A percentile compares a stretch with the other conserved stretches of the same genome.
phyloP scores from a whole-genome alignment of 2,888 invertebrate species.

The Ischnus inquisitorius region DNA sequence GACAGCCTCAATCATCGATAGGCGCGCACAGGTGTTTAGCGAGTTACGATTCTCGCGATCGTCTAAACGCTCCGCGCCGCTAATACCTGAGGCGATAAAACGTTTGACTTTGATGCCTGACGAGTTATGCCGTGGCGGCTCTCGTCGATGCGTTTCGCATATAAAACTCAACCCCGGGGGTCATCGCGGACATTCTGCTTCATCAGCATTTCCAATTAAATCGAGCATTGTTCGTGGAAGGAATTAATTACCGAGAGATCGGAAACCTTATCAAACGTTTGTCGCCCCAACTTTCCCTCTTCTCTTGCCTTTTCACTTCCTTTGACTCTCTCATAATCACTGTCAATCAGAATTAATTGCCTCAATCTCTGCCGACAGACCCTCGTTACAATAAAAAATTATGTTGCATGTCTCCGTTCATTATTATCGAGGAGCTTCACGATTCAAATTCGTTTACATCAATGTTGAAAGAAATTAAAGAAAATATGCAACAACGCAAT shows the following conservation, averaged over 20 bases:
- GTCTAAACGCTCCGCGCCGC: background rate
- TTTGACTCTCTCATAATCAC: constrained; percentile 49
- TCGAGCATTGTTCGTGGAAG: constrained; percentile 36
- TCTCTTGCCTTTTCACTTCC: constrained; percentile 2
- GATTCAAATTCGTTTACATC: constrained; percentile 34
- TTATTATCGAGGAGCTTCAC: constrained; percentile 39
- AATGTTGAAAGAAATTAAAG: background rate
- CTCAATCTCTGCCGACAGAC: constrained; percentile 22
- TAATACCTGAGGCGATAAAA: background rate
- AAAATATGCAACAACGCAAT: background rate
- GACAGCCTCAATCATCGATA: constrained; percentile 5
- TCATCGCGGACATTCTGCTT: background rate
- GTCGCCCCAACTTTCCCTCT: constrained; percentile 45
- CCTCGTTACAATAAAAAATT: constrained; percentile 1
- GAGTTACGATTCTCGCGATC: background rate
- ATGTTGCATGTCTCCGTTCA: constrained; percentile 32
- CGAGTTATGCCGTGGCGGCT: background rate
- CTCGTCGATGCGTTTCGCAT: background rate
- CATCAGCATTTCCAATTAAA: constrained; percentile 49
- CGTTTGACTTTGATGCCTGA: constrained; percentile 15
- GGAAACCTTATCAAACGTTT: constrained; percentile 40
- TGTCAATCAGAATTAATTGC: constrained; percentile 58
- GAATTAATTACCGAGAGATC: constrained; percentile 48
- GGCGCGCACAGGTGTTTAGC: constrained; percentile 19
- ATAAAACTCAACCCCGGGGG: constrained; percentile 4